phyloP scores from a whole-genome alignment of 2,888 invertebrate species.

The Amphipyra berbera region DNA sequence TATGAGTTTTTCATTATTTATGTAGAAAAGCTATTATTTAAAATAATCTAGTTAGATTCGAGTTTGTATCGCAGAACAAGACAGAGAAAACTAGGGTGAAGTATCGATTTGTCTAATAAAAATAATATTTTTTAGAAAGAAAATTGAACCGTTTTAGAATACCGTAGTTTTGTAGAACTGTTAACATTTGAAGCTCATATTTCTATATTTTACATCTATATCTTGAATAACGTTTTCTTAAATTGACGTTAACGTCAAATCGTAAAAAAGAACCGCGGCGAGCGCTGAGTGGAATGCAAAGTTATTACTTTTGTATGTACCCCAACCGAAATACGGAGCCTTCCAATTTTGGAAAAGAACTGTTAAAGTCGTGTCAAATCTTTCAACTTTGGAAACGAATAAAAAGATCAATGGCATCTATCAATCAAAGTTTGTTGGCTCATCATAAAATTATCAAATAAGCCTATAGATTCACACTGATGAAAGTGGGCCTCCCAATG shows the following conservation, averaged over 20 bases:
- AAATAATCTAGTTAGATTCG: too few relatives aligned
- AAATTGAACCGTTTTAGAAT: too few relatives aligned
- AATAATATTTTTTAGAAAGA: too few relatives aligned
- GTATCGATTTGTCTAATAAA: too few relatives aligned
- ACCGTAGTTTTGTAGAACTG: not conserved
- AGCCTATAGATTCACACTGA: too few relatives aligned
- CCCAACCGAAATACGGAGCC: slow-evolving; percentile 3
- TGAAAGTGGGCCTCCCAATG: too few relatives aligned
- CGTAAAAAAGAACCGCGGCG: slow-evolving; percentile 43
- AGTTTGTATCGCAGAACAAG: too few relatives aligned
- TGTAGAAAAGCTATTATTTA: too few relatives aligned
- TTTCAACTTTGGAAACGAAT: slow-evolving; percentile 10
- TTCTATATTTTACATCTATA: slow-evolving; percentile 9
- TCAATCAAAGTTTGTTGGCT: slow-evolving; percentile 7
- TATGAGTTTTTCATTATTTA: too few relatives aligned
- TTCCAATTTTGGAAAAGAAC: slow-evolving; percentile 26
- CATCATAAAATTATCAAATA: too few relatives aligned
- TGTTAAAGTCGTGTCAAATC: slow-evolving; percentile 27
- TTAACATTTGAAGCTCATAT: slow-evolving; percentile 7
- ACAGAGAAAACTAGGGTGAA: too few relatives aligned
- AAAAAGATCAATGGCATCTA: slow-evolving; percentile 14
- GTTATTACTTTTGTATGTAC: slow-evolving; percentile 41
- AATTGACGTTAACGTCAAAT: slow-evolving; percentile 37
- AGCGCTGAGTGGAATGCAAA: slow-evolving; percentile 25
- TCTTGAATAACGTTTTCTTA: slow-evolving; percentile 30